These are phyloP conservation scores for Hylyphantes graminicola DNA, from an alignment of 1,140 invertebrate genomes.

Conservation along the genomic window DNA sequence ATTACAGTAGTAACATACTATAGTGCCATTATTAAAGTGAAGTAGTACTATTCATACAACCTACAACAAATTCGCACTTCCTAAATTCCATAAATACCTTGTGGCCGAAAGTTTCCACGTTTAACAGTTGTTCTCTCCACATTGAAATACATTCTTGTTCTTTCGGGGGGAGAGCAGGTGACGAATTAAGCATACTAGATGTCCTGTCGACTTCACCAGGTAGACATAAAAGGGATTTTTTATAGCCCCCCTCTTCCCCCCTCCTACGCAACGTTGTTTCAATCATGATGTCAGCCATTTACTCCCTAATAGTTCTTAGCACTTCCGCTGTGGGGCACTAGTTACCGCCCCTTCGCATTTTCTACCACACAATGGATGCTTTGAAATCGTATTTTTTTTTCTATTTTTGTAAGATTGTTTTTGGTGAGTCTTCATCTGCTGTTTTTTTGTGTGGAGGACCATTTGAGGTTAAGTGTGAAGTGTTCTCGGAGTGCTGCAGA, in stretches of 20 bases:
- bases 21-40: no score
- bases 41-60: no score
- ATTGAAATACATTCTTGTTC: no score
- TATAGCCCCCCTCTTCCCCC: not conserved
- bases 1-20: no score
- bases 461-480: slow-evolving; percentile 38
- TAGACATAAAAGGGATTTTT: no score
- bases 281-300: slow-evolving; percentile 21
- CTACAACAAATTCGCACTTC: no score
- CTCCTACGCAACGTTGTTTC: slow-evolving; percentile 29
- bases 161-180: no score
- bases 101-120: no score
- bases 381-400: slow-evolving; percentile 12
- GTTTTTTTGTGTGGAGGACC: not conserved
- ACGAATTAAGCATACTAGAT: no score
- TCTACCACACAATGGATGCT: slow-evolving; percentile 38
- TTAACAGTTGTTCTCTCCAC: no score
- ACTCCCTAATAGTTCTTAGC: slow-evolving; percentile 38
- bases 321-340: slow-evolving; percentile 25
- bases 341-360: slow-evolving; percentile 32
- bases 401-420: not conserved
- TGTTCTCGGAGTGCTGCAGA: slow-evolving; percentile 5
- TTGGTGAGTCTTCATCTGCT: not conserved
- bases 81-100: no score
- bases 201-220: no score